phyloP scores from a whole-genome alignment of 2,113 vertebrate species.

The Oenanthe melanoleuca region DNA sequence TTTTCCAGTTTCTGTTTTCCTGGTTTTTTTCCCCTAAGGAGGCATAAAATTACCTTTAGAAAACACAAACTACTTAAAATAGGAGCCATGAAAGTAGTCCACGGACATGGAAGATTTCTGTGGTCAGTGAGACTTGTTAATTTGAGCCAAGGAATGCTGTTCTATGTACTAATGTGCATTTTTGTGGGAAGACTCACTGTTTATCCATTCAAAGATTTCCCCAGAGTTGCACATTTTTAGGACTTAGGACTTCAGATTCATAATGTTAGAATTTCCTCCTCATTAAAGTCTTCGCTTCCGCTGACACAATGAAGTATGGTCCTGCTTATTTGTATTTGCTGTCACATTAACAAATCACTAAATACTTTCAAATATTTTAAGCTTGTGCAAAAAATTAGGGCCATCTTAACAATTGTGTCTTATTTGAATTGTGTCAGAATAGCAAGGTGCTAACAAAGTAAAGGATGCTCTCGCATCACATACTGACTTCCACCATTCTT shows the following conservation, averaged over 20 bases:
- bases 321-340: neutral
- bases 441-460: neutral
- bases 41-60: neutral
- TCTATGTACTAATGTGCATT: neutral
- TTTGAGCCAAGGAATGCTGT: slow-evolving; percentile 14
- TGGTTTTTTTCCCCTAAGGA: neutral
- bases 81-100: neutral
- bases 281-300: neutral
- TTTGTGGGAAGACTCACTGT: neutral
- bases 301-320: neutral
- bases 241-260: neutral
- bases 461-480: neutral
- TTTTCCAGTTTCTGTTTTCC: neutral
- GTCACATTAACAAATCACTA: neutral
- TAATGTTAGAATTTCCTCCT: neutral
- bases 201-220: slow-evolving; percentile 1
- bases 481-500: neutral
- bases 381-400: neutral
- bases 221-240: neutral
- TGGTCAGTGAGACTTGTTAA: neutral
- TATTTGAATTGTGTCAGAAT: neutral
- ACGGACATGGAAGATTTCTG: neutral
- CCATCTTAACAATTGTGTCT: neutral
- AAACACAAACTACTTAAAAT: neutral
- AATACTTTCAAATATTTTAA: neutral